phyloP scores from a whole-genome alignment of 2,797 vertebrate genomes.

The Harpagifer antarcticus region DNA sequence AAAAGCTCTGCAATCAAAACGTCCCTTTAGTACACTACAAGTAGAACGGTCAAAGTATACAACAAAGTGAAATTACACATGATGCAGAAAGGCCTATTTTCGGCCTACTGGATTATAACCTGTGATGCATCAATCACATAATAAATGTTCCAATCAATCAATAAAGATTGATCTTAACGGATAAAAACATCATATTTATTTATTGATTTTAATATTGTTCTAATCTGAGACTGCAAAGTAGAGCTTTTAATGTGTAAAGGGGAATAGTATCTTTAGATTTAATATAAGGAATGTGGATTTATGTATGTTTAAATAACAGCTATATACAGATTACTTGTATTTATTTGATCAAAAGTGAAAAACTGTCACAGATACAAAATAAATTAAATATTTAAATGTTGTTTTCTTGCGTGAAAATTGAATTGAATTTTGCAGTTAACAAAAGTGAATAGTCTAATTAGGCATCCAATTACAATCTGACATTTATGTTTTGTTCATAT shows the following conservation, averaged over 20 bases:
- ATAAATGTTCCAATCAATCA: not conserved
- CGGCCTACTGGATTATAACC: not conserved
- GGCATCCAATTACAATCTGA: too few species aligned
- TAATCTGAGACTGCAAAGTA: not conserved
- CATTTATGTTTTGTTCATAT: not conserved
- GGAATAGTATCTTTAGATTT: not conserved
- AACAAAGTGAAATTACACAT: too few species aligned
- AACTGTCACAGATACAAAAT: not conserved
- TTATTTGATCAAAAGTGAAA: not conserved
- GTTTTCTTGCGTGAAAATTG: too few species aligned
- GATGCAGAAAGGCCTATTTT: not conserved
- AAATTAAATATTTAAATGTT: not conserved
- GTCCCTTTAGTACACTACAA: too few species aligned
- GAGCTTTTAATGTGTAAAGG: too few species aligned
- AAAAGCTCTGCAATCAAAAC: not conserved
- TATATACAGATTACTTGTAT: constrained; percentile 2
- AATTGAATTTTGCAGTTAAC: too few species aligned
- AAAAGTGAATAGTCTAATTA: too few species aligned
- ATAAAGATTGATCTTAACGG: too few species aligned
- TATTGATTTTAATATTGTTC: not conserved
- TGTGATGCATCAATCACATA: not conserved
- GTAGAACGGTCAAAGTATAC: not conserved
- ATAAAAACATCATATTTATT: not conserved
- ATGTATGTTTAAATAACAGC: not conserved
- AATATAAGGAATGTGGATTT: not conserved